Evolutionary conservation across 2,888 invertebrate species (phyloP).

Genomic region (Drosophila atroscutellata): DNA sequence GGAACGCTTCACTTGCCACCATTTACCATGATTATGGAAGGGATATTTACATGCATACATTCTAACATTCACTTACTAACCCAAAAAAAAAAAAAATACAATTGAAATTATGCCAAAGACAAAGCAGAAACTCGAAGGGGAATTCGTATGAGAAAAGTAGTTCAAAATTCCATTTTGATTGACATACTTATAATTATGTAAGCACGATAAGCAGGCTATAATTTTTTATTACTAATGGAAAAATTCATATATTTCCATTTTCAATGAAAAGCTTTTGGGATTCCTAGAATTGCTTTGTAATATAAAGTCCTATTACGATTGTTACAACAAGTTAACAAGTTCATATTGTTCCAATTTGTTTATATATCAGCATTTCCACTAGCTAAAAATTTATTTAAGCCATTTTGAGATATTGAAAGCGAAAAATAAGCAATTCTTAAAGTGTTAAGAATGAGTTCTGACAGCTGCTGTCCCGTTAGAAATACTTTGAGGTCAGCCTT

Average conservation of each 20-base stretch:
- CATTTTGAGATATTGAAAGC: neutral
- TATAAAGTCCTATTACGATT: neutral
- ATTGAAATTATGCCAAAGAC: constrained; percentile 26
- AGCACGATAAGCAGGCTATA: neutral
- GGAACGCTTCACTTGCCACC: constrained; percentile 43
- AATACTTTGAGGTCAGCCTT: neutral
- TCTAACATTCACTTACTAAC: constrained; percentile 13
- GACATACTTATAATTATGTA: neutral
- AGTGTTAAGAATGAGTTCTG: neutral
- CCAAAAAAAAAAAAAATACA: constrained; percentile 8
- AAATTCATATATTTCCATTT: neutral
- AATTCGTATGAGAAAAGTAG: neutral
- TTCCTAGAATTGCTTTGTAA: neutral
- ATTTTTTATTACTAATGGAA: too few species aligned
- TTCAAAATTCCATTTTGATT: neutral
- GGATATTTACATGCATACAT: constrained; percentile 2
- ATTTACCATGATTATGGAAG: constrained; percentile 40
- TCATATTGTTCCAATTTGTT: neutral
- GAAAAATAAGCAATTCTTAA: neutral
- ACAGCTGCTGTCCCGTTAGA: neutral
- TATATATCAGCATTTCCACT: neutral
- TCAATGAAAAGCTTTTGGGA: neutral
- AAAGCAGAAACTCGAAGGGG: constrained; percentile 1
- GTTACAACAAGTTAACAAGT: neutral
- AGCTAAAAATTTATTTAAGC: neutral